Evolutionary conservation across 2,113 vertebrate species (phyloP), one percentile per base, ranked within the genome.

Genomic region (Perccottus glenii): DNA sequence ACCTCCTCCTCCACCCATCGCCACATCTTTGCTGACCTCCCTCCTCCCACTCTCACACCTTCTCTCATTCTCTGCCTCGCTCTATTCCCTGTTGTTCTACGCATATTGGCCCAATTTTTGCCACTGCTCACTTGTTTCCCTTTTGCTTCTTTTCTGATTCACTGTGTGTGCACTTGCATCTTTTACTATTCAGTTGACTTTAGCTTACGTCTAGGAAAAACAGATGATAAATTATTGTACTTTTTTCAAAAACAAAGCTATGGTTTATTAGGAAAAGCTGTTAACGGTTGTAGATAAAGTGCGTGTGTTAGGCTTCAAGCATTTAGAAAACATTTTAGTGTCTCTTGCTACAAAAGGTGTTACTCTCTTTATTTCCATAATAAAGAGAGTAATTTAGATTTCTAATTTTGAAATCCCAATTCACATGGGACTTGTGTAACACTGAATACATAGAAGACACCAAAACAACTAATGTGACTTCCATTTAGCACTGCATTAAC

Each of bases 11-110:
- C 81, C 85, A 70, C 83, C 74, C 70, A 72, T 76, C 86, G 75
- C 75, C 60, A 78, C 79, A 80, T 89, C 85, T 85, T 73, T 36
- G 2, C 84, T 87, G 86, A 88, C 87, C 88, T 87, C 75, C 85
- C 81, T 74, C 78, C 79, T 82, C 76, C 78, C 52, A 53, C 32
- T 84, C 85, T 81, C 84, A 85, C 87, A 88, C 85, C 83, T 85
- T 87, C 80, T 73, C 61, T 35, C 19, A 12, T 60, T 48, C 53
- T 64, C 78, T 71, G 64, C 61, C 69, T 69, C 70, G 52, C 75
- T 70, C 77, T 77, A 80, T 81, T 77, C 74, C 80, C 68, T 65
- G 72, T 83, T 82, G 79, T 87, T 85, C 66, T 56, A 79, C 80
- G 77, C 78, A 81, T 50, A 76, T 82, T 83, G 77, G 76, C 85